A percentile compares a stretch with the other conserved stretches of the same genome.
These are phyloP conservation scores for Austrofundulus limnaeus DNA, from an alignment of 2,113 vertebrate genomes.

Conservation along the genomic window DNA sequence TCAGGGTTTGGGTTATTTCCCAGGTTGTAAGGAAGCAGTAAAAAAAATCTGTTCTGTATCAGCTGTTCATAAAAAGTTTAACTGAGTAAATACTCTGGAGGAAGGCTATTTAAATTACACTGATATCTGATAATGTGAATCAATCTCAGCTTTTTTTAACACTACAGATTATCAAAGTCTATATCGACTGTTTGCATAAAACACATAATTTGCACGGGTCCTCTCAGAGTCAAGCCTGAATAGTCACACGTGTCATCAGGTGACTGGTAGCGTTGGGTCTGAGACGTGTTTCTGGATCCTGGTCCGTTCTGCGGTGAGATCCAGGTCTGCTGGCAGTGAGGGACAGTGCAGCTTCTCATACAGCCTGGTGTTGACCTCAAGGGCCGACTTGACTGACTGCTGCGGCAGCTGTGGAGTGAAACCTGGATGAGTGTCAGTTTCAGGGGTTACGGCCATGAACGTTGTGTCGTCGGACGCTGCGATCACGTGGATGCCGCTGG, in stretches of 20 bases:
- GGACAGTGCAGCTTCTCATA: conserved; percentile 77
- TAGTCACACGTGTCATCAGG: conserved; percentile 60
- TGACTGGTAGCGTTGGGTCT: conserved; percentile 84
- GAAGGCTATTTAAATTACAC: too few relatives aligned
- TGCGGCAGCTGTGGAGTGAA: conserved; percentile 33
- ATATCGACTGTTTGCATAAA: conserved; percentile 7
- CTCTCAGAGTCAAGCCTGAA: too few relatives aligned
- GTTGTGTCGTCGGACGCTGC: conserved; percentile 71
- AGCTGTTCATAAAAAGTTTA: too few relatives aligned
- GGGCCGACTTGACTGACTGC: conserved; percentile 44
- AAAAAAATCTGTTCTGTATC: background rate
- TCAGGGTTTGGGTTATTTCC: too few relatives aligned
- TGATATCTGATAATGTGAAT: too few relatives aligned
- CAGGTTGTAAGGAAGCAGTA: too few relatives aligned
- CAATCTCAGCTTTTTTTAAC: background rate
- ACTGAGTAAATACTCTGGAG: too few relatives aligned
- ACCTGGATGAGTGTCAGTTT: conserved; percentile 71
- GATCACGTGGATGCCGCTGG: conserved; percentile 71
- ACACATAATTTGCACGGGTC: too few relatives aligned
- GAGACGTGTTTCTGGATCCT: conserved; percentile 89
- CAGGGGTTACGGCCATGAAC: conserved; percentile 49
- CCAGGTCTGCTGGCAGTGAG: conserved; percentile 88
- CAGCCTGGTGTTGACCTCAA: conserved; percentile 65
- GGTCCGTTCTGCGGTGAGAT: conserved; percentile 71
- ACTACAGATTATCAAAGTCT: conserved; percentile 9